Percentiles rank a stretch among this genome's conserved stretches.
Conservation (phyloP, 2,113 vertebrate genomes). For the Scolopax mira region DNA sequence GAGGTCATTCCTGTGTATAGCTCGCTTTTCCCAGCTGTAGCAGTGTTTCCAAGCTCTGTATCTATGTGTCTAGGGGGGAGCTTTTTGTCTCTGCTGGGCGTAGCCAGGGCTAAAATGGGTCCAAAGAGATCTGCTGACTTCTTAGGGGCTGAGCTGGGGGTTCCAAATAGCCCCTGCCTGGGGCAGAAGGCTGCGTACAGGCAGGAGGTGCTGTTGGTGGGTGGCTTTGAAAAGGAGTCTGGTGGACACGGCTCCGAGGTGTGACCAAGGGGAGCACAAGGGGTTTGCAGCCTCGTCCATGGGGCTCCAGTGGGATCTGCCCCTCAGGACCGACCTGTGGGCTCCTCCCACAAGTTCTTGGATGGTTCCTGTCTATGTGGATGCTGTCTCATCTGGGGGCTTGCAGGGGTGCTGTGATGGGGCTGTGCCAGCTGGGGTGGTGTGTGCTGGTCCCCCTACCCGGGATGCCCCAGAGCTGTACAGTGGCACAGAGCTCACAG, state of each 20-base stretch:
- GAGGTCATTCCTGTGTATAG: accelerated
- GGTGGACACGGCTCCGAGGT: background rate
- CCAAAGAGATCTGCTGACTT: background rate
- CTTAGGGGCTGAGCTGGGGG: background rate
- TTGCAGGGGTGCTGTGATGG: background rate
- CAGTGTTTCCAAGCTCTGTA: background rate
- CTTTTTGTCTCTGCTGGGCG: background rate
- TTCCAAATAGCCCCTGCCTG: background rate
- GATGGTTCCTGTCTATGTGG: accelerated
- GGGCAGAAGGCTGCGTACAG: background rate
- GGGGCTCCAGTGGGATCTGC: background rate
- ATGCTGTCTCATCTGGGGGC: accelerated
- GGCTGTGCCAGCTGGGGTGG: accelerated
- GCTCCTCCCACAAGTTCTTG: background rate
- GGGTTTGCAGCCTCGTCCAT: accelerated
- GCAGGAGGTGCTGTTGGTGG: background rate
- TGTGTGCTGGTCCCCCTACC: accelerated
- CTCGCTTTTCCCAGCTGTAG: accelerated
- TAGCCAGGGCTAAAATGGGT: background rate
- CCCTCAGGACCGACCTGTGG: accelerated
- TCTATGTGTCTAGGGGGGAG: background rate
- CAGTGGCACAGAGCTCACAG: accelerated
- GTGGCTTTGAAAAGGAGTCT: background rate
- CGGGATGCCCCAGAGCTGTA: no score
- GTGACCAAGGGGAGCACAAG: accelerated